Evolutionary conservation across 2,797 vertebrate species (phyloP).

Genomic region (Notolabrus celidotus): DNA sequence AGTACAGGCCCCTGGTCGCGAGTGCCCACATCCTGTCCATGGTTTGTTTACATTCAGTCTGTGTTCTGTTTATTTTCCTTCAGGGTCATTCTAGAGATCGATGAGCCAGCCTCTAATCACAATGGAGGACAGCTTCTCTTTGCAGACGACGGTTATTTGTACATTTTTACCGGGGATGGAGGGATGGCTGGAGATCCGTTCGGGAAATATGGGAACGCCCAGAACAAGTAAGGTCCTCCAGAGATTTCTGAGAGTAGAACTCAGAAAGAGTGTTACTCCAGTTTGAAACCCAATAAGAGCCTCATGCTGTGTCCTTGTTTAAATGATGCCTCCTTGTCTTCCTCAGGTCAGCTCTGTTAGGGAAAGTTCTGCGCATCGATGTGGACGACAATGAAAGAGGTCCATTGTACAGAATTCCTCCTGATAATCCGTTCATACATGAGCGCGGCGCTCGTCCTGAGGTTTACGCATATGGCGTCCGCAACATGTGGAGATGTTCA

Average conservation of each 20-base stretch:
- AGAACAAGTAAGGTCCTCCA: conserved; percentile 90
- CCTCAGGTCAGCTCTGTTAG: conserved; percentile 90
- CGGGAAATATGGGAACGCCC: conserved; percentile 93
- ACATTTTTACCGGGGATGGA: conserved; percentile 96
- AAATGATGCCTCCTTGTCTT: not conserved
- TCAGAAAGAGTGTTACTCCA: not conserved
- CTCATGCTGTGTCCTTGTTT: not conserved
- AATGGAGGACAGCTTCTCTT: conserved; percentile 96
- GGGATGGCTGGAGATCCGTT: conserved; percentile 99
- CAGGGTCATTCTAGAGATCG: conserved; percentile 95
- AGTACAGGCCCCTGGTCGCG: too few relatives aligned
- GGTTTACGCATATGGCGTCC: conserved; percentile 91
- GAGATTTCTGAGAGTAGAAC: not conserved
- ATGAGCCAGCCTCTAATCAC: conserved; percentile 97
- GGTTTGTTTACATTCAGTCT: not conserved
- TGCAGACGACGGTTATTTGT: conserved; percentile 92
- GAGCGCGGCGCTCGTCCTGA: conserved; percentile 89
- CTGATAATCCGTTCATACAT: conserved; percentile 90
- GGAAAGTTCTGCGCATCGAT: conserved; percentile 94
- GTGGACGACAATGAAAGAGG: conserved; percentile 89
- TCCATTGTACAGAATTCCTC: conserved; percentile 90
- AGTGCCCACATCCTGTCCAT: not conserved
- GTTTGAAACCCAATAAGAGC: too few relatives aligned
- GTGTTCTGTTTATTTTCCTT: conserved; percentile 10
- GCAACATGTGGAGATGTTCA: conserved; percentile 98